Percentiles rank a stretch among this genome's conserved stretches.
Evolutionary conservation across 2,113 vertebrate genomes (phyloP).

Genomic region (Dryoscopus gambensis): DNA sequence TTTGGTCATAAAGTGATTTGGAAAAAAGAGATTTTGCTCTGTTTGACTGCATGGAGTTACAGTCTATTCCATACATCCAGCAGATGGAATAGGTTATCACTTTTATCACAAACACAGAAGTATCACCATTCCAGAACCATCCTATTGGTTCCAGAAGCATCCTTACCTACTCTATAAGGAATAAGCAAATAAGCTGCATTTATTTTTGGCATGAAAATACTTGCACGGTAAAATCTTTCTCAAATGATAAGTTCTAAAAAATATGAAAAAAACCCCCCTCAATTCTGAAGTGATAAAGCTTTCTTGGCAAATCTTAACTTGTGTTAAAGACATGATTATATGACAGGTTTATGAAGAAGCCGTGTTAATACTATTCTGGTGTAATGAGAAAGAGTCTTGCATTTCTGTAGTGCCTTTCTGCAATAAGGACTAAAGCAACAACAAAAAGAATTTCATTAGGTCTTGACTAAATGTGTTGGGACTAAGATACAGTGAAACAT

Average conservation of each 20-base stretch:
- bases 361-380: neutral
- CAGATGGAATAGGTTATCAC: neutral
- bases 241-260: neutral
- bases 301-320: neutral
- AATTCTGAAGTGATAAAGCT: neutral
- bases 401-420: neutral
- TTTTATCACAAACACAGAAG: neutral
- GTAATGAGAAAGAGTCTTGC: neutral
- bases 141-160: neutral
- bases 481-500: neutral
- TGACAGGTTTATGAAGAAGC: neutral
- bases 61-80: neutral
- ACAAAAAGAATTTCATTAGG: neutral
- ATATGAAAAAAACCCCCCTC: accelerated
- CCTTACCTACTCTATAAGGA: neutral
- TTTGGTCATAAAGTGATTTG: neutral
- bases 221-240: neutral
- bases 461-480: neutral
- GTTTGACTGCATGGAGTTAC: neutral
- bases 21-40: neutral
- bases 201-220: neutral
- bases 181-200: neutral
- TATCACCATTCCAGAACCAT: neutral
- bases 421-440: neutral
- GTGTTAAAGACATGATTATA: neutral